Evolutionary conservation across 2,797 vertebrate species (phyloP).

Genomic region (Avahi laniger): DNA sequence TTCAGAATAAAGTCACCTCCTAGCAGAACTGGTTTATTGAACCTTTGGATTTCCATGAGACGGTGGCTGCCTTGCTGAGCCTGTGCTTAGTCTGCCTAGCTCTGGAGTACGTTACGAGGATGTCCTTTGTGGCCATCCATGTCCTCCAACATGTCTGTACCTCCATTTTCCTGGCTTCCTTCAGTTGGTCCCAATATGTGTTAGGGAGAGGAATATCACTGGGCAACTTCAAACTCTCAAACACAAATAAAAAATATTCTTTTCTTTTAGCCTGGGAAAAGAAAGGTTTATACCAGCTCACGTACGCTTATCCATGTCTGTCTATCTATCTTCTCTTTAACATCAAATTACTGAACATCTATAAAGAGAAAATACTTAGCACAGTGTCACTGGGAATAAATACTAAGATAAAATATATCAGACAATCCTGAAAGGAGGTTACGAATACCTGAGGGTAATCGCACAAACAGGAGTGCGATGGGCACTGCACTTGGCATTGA

Average conservation of each 20-base stretch:
- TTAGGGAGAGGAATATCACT: neutral
- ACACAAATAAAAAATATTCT: neutral
- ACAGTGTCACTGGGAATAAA: neutral
- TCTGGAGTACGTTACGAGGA: neutral
- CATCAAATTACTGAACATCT: neutral
- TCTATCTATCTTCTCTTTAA: neutral
- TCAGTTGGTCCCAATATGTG: neutral
- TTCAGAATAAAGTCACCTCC: neutral
- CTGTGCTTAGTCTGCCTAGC: neutral
- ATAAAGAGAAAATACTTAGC: neutral
- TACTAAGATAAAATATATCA: neutral
- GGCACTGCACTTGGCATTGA: neutral
- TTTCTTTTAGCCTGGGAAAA: neutral
- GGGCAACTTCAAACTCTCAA: neutral
- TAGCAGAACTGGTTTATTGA: neutral
- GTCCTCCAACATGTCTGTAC: neutral
- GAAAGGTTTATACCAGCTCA: neutral
- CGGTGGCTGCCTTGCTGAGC: too few species aligned
- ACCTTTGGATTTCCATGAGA: neutral
- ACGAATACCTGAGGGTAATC: neutral
- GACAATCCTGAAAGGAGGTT: neutral
- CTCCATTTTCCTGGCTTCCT: neutral
- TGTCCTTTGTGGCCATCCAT: neutral
- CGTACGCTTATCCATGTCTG: neutral
- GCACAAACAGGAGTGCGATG: neutral